phyloP scores from a whole-genome alignment of 2,888 invertebrate species.

The Brenthis daphne region DNA sequence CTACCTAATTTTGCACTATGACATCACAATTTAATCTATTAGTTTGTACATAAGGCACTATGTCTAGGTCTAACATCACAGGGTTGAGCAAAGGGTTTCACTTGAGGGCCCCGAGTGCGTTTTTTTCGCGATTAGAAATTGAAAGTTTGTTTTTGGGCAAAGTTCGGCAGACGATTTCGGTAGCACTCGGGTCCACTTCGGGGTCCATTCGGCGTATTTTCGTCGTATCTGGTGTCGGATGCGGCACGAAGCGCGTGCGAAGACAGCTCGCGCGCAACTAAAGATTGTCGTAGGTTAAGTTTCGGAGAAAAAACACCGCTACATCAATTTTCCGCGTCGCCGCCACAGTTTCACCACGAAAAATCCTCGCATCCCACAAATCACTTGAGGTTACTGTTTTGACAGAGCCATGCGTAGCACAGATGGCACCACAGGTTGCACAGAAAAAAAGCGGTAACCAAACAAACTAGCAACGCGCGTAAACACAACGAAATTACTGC shows the following conservation, averaged over 20 bases:
- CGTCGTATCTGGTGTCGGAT: conserved; percentile 56
- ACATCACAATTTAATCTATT: conserved; percentile 66
- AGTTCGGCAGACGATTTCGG: conserved; percentile 59
- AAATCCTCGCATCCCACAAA: conserved; percentile 43
- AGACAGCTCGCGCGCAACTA: conserved; percentile 79
- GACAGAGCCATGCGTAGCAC: conserved; percentile 65
- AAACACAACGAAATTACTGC: conserved; percentile 81
- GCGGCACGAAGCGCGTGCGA: conserved; percentile 66
- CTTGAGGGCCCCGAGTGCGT: conserved; percentile 66
- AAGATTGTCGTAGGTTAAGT: conserved; percentile 79
- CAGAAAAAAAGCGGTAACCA: conserved; percentile 55
- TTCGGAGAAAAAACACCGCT: conserved; percentile 73
- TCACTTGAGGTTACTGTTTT: conserved; percentile 60
- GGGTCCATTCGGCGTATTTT: conserved; percentile 66
- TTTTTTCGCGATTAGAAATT: conserved; percentile 61
- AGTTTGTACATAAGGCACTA: conserved; percentile 76
- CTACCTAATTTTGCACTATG: conserved; percentile 71
- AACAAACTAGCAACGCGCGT: conserved; percentile 80
- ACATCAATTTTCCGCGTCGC: conserved; percentile 73
- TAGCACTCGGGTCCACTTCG: conserved; percentile 53
- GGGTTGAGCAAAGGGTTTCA: conserved; percentile 75
- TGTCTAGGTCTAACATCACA: conserved; percentile 66
- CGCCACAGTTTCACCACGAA: conserved; percentile 61
- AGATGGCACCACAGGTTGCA: conserved; percentile 66
- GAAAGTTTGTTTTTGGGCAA: conserved; percentile 49